Conservation (phyloP, 1,140 invertebrate species). For the Tribolium madens region DNA sequence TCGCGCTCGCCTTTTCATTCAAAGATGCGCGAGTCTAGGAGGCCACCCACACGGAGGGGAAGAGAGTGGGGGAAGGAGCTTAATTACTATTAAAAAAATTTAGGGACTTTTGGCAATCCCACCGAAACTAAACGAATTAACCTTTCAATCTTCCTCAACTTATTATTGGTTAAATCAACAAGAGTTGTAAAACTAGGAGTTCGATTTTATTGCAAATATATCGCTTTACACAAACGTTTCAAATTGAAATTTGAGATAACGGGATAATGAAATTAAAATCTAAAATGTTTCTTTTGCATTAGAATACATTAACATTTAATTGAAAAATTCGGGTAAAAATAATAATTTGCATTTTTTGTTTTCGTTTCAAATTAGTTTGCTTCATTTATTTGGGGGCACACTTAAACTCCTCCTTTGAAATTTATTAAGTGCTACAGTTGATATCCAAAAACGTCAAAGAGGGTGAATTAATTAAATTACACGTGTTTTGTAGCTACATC, state of each 20-base stretch:
- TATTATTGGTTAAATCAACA: not conserved
- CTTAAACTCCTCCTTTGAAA: not conserved
- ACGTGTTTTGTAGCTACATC: slow-evolving; percentile 15
- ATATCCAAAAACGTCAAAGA: slow-evolving; percentile 4
- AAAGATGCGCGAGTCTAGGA: slow-evolving; percentile 27
- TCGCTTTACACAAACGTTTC: not conserved
- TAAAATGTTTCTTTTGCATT: slow-evolving; percentile 26
- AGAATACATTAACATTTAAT: slow-evolving; percentile 16
- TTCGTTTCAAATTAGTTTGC: not conserved
- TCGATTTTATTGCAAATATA: not conserved
- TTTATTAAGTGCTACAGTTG: not conserved
- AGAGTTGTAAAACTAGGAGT: not conserved
- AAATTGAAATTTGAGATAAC: too few species aligned
- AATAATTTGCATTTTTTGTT: not conserved
- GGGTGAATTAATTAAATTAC: slow-evolving; percentile 30
- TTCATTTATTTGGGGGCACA: not conserved
- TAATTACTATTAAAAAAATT: not conserved
- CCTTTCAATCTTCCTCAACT: not conserved
- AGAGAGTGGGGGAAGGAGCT: not conserved
- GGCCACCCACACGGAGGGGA: not conserved
- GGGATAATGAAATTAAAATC: not conserved
- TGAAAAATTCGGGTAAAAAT: not conserved
- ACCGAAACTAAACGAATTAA: not conserved
- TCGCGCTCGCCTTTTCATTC: slow-evolving; percentile 51
- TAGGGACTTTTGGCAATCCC: not conserved